Base-by-base conservation (phyloP, 1,140 invertebrate species). In the Parapsyche elsis region DNA sequence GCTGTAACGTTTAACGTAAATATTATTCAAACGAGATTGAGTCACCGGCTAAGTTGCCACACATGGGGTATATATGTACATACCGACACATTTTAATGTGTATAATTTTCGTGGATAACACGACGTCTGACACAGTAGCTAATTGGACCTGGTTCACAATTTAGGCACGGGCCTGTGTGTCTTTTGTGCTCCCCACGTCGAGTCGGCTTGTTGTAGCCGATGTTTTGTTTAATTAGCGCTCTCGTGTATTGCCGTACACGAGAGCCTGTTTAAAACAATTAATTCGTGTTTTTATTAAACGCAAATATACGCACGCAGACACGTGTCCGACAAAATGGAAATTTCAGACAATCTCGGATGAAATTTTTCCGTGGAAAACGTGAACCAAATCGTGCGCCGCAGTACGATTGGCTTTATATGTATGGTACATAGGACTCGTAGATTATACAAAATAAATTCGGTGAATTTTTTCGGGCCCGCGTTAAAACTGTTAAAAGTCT, bases 141-240 rank as follows among this genome's bases (percentile, higher is more conserved):
- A 53, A 53, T 53, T 53, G 49, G 49, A 53, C 49, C 49, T 14
- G 16, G 49, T 53, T 53, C 16, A 53, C 49, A 19, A 53, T 53
- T 53, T 16, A 38, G 30, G 30, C 30, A 38, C 30, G 30, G 30
- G 30, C 30, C 30, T 38, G 30, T 38, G 59, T 23, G 59, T 23
- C 59, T 23, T 61, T 61, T 61, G 59, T 61, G 59, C 14, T 9
- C 59, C n/a, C 9, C 5, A 19, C 19, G 21, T 2, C 59, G 14
- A 9, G n/a, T 19, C 10, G n/a, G 9, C 21, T 14, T 61, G 59
- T 61, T 23, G 21, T 61, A 19, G 14, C 21, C 59, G 16, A 23
- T 61, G 59, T 61, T 61, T 61, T 61, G 59, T 61, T 61, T 61
- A 61, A 61, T 61, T 61, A 61, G 21, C 59, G 59, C 19, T 23